Conservation (phyloP, 2,797 vertebrate species). For the Vespertilio murinus region DNA sequence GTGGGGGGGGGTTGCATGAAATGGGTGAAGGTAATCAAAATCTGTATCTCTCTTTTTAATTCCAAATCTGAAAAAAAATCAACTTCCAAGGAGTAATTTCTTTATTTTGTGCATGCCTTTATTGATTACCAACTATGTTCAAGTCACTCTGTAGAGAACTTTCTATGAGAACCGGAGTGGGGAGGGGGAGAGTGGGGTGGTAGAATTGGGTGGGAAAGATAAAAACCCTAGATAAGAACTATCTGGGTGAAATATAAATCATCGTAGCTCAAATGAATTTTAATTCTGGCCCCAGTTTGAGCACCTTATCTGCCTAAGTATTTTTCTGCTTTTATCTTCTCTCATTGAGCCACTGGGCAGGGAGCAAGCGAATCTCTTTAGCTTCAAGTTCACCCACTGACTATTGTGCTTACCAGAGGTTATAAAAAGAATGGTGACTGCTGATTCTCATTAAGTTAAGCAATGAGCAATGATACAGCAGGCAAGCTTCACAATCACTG, state of each 20-base stretch:
- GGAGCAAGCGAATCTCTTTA: constrained; percentile 17
- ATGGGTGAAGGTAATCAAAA: not conserved
- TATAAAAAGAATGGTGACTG: constrained; percentile 69
- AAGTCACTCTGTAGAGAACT: not conserved
- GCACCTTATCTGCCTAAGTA: not conserved
- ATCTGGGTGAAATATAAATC: not conserved
- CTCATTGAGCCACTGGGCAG: constrained; percentile 52
- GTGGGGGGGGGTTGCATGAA: not conserved
- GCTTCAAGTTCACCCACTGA: constrained; percentile 27
- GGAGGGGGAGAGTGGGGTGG: accelerated
- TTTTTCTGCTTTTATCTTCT: constrained; percentile 39
- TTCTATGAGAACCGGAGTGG: not conserved
- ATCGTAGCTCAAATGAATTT: not conserved
- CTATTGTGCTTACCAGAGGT: constrained; percentile 49
- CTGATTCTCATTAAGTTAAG: constrained; percentile 64
- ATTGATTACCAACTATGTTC: not conserved
- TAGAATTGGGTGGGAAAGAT: not conserved
- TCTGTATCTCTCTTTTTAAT: not conserved
- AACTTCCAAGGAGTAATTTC: not conserved
- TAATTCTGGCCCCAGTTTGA: not conserved
- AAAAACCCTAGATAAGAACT: not conserved
- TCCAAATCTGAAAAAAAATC: not conserved
- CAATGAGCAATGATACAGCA: constrained; percentile 60
- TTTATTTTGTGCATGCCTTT: not conserved
- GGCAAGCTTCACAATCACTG: constrained; percentile 69